Evolutionary conservation across 2,113 vertebrate species (phyloP), one percentile per base, ranked within the genome.

Genomic region (Cathartes aura): DNA sequence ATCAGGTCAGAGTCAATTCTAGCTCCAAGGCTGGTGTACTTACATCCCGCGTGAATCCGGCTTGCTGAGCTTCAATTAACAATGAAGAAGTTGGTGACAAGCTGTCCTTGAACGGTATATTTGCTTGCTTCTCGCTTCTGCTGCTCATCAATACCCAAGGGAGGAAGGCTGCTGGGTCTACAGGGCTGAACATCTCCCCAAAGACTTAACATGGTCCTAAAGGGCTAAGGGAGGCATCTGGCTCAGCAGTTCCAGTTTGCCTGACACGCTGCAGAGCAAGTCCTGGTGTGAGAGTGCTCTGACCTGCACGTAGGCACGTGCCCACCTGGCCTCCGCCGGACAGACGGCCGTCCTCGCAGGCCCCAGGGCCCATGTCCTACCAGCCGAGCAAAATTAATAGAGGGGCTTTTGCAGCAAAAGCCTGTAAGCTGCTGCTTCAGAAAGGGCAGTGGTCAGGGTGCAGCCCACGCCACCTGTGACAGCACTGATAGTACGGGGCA

Each of bases 51-150:
- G 2, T 7, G 30, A 88, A 67, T 24, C 53, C 5, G 2, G 43
- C 59, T 67, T 47, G 89, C 63, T 70, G 67, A 81, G 68, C 55
- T 86, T 53, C 85, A 82, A 23, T 72, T 72, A 93, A 45, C 40
- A 48, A 2, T 0, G 1, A 30, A 82, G 62, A 78, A 84, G 48
- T 14, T 45, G 34, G 52, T 2, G 42, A 55, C 22, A 38, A 68
- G 34, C 5, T 8, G 6, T 32, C 47, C 58, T 0, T 48, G 70
- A 75, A 38, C 50, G 20, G 12, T 4, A 0, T 4, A 53, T 82
- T 68, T 64, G 52, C 82, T 74, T 59, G 45, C 43, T 36, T 38
- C 63, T 72, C 3, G 1, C 64, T 89, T 63, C 84, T 84, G 47
- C 45, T 1, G 1, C 20, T 47, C 59, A 45, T 60, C 76, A 30